phyloP scores from a whole-genome alignment of 2,797 vertebrate species.

The Psittacula echo region DNA sequence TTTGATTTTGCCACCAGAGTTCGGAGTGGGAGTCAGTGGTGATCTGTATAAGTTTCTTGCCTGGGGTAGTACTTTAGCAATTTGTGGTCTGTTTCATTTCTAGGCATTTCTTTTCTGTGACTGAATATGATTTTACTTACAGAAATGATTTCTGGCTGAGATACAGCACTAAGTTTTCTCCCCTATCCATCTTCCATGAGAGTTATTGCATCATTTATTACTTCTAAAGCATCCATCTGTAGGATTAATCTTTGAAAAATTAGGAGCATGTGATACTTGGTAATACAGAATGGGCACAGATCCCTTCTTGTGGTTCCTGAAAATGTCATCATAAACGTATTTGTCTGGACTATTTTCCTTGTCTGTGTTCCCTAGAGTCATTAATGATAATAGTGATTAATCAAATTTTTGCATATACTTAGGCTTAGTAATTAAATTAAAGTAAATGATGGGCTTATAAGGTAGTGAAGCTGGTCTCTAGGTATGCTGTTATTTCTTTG shows the following conservation, averaged over 20 bases:
- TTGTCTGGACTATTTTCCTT: conserved; percentile 28
- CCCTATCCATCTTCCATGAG: not conserved
- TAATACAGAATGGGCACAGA: not conserved
- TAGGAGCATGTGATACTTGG: not conserved
- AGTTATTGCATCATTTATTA: conserved; percentile 33
- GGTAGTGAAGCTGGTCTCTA: not conserved
- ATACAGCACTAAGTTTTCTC: not conserved
- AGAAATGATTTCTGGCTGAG: conserved; percentile 23
- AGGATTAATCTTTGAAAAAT: conserved; percentile 33
- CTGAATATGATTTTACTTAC: conserved; percentile 17
- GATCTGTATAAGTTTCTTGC: not conserved
- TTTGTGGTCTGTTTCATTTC: not conserved
- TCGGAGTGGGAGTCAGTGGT: not conserved
- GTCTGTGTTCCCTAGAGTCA: conserved; percentile 12
- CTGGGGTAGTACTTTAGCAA: not conserved
- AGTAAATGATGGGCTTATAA: not conserved
- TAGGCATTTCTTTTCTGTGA: not conserved
- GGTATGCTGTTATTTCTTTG: not conserved
- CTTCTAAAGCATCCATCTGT: conserved; percentile 36
- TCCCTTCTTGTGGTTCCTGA: not conserved
- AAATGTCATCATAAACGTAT: not conserved
- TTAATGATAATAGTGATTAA: conserved; percentile 6
- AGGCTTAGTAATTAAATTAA: not conserved
- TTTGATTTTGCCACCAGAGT: not conserved
- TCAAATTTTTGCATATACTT: not conserved